Percentiles rank a stretch among this genome's conserved stretches.
These are phyloP conservation scores for Sula dactylatra DNA, from an alignment of 2,113 vertebrate species.

Conservation along the genomic window DNA sequence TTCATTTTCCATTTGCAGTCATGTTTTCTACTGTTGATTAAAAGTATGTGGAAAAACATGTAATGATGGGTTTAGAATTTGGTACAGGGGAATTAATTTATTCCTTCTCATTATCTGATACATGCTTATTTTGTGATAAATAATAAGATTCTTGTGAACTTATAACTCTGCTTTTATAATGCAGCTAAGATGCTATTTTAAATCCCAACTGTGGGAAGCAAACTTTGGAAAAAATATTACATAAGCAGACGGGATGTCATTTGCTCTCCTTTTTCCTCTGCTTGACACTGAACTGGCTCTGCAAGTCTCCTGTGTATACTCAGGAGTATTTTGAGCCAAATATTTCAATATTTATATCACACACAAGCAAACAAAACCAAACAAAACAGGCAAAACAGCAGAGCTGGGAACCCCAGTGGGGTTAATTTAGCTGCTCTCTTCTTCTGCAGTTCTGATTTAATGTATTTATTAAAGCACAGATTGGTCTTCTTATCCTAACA, in stretches of 20 bases:
- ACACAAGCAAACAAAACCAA: slow-evolving; percentile 13
- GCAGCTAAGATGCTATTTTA: not conserved
- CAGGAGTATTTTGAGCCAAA: slow-evolving; percentile 40
- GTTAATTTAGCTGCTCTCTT: slow-evolving; percentile 34
- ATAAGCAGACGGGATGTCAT: slow-evolving; percentile 12
- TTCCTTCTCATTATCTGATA: not conserved
- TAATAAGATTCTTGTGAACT: not conserved
- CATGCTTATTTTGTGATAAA: not conserved
- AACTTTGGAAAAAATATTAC: slow-evolving; percentile 12
- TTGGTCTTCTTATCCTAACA: not conserved
- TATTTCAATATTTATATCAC: slow-evolving; percentile 45
- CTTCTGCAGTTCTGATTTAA: not conserved
- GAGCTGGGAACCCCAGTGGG: not conserved
- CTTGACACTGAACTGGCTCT: slow-evolving; percentile 14
- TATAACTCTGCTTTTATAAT: not conserved
- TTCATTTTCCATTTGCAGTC: not conserved
- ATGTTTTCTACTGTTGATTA: not conserved
- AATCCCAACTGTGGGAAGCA: slow-evolving; percentile 46
- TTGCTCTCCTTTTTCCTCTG: slow-evolving; percentile 39
- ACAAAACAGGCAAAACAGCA: not conserved
- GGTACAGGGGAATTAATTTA: not conserved
- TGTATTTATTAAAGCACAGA: slow-evolving; percentile 2
- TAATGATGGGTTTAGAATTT: not conserved
- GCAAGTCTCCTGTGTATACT: slow-evolving; percentile 31
- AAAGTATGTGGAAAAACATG: not conserved